These are phyloP conservation scores for Bombus consobrinus DNA, from an alignment of 1,140 invertebrate genomes.

Conservation along the genomic window DNA sequence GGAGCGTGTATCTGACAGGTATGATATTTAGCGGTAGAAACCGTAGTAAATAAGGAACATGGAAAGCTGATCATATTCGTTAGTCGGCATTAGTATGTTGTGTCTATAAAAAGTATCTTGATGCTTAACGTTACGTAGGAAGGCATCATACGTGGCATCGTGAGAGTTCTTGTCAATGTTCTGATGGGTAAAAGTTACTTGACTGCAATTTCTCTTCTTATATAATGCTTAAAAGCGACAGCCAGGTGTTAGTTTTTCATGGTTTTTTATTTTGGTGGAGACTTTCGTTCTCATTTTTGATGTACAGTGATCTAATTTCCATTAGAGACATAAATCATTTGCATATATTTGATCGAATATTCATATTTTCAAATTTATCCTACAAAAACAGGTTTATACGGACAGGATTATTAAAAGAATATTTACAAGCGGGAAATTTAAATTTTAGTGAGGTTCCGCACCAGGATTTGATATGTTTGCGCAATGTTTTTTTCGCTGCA, in stretches of 20 bases:
- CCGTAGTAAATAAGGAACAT: background rate
- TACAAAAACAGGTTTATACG: background rate
- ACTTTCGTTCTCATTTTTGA: too few relatives aligned
- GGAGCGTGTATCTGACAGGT: too few relatives aligned
- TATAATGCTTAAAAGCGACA: background rate
- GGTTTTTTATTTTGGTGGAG: too few relatives aligned
- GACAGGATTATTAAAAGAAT: background rate
- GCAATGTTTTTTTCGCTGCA: background rate
- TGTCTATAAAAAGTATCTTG: background rate
- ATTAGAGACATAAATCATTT: background rate
- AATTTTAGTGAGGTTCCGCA: background rate
- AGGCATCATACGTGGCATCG: background rate
- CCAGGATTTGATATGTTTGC: background rate
- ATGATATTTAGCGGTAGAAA: background rate
- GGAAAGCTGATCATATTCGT: background rate
- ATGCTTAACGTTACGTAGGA: background rate
- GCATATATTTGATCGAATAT: background rate
- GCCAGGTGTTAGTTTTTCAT: background rate
- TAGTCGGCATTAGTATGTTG: background rate
- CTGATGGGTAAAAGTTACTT: background rate
- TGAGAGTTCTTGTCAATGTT: background rate
- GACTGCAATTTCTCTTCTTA: conserved; percentile 3
- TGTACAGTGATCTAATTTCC: background rate
- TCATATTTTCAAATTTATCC: background rate
- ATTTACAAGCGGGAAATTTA: background rate